phyloP scores from a whole-genome alignment of 2,113 vertebrate species.

The Machaerirhynchus nigripectus region DNA sequence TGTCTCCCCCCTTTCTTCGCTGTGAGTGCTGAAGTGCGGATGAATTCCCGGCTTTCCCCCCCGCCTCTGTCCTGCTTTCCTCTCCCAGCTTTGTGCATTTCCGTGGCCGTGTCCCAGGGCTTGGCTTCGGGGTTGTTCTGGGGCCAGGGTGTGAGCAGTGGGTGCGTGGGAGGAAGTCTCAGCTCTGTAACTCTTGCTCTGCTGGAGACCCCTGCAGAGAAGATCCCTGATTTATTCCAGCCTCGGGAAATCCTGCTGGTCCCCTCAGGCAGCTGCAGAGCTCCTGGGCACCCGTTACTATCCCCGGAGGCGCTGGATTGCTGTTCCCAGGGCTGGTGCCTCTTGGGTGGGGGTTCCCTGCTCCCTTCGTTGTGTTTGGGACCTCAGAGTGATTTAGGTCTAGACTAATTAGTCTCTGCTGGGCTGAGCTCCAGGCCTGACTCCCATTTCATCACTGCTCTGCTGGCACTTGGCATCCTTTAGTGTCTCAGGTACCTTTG shows the following conservation, averaged over 20 bases:
- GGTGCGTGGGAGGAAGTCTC: not conserved
- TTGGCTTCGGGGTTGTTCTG: not conserved
- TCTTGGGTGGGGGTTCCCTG: not conserved
- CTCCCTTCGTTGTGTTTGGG: fast-evolving
- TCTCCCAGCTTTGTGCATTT: not conserved
- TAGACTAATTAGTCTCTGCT: not conserved
- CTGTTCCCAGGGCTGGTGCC: not conserved
- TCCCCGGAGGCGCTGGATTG: not conserved
- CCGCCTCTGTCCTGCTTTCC: not conserved
- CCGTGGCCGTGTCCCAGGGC: not conserved
- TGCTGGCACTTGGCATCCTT: not conserved
- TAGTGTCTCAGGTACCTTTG: not conserved
- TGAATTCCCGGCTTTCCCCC: not conserved
- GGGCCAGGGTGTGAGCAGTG: not conserved
- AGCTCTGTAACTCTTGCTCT: constrained; percentile 25
- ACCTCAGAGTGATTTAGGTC: not conserved
- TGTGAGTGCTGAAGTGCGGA: not conserved
- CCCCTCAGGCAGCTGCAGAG: not conserved
- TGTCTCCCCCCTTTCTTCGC: too few relatives aligned
- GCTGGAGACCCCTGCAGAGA: not conserved
- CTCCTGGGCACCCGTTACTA: not conserved
- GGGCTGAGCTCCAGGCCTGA: not conserved
- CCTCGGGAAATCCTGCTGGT: not conserved
- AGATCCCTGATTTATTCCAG: not conserved
- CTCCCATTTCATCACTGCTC: fast-evolving